These are phyloP conservation scores for Trissolcus japonicus DNA, from an alignment of 2,888 invertebrate species.

Conservation along the genomic window DNA sequence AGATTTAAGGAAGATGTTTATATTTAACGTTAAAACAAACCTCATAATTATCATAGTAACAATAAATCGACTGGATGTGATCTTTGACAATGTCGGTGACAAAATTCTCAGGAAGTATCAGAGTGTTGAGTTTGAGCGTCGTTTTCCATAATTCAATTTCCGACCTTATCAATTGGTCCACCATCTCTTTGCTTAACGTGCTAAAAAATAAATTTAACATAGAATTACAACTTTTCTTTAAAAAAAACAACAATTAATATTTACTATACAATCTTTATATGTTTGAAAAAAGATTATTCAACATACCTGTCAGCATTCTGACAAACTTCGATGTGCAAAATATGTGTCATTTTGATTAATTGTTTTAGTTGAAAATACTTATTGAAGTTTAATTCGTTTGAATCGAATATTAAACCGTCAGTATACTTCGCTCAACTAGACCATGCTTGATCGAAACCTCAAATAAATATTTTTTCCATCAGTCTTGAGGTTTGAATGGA, in stretches of 20 bases:
- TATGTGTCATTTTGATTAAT: conserved; percentile 54
- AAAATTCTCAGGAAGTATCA: conserved; percentile 59
- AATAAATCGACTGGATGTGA: conserved; percentile 70
- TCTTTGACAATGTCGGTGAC: conserved; percentile 60
- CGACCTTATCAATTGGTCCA: conserved; percentile 59
- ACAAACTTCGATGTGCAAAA: conserved; percentile 70
- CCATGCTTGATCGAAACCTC: too few relatives aligned
- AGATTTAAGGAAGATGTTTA: neutral
- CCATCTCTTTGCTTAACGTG: conserved; percentile 49
- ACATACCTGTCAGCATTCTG: conserved; percentile 68
- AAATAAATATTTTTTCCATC: too few relatives aligned
- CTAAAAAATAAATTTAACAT: conserved; percentile 47
- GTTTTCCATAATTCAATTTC: conserved; percentile 58
- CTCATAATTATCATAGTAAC: conserved; percentile 66
- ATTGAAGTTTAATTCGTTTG: too few relatives aligned
- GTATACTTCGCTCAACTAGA: too few relatives aligned
- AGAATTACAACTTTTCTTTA: neutral
- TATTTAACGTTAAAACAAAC: conserved; percentile 49
- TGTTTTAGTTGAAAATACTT: neutral
- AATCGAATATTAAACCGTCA: too few relatives aligned
- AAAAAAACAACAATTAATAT: too few relatives aligned
- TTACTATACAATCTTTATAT: too few relatives aligned
- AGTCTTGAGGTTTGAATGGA: too few relatives aligned
- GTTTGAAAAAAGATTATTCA: too few relatives aligned
- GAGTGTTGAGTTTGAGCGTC: conserved; percentile 58